These are phyloP conservation scores for Ditylenchus weischeri DNA, from an alignment of 2,888 invertebrate genomes.

Conservation along the genomic window DNA sequence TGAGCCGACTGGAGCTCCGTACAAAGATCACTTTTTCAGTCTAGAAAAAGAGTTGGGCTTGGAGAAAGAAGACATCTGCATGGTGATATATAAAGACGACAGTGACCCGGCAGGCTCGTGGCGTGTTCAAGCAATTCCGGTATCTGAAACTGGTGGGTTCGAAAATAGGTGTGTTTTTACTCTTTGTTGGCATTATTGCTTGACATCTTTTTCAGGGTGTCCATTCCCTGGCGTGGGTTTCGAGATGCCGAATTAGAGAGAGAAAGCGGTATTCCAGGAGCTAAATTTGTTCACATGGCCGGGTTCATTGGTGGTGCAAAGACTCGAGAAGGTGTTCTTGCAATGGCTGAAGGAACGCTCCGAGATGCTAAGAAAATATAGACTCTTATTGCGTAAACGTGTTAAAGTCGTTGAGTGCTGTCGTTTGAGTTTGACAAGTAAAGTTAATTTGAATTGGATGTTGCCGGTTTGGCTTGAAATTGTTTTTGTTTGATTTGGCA, in stretches of 20 bases:
- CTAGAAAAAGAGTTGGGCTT: slow-evolving; percentile 69
- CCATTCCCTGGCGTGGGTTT: slow-evolving; percentile 82
- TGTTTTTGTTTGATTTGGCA: too few species aligned
- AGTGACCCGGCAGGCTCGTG: slow-evolving; percentile 65
- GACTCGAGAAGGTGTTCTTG: slow-evolving; percentile 75
- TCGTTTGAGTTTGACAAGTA: too few species aligned
- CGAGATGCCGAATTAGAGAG: slow-evolving; percentile 72
- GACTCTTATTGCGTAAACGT: too few species aligned
- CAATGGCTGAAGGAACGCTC: slow-evolving; percentile 71
- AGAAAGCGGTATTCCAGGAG: slow-evolving; percentile 71
- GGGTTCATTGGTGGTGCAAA: slow-evolving; percentile 84
- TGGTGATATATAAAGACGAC: slow-evolving; percentile 37
- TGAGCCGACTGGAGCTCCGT: slow-evolving; percentile 71
- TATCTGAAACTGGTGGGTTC: slow-evolving; percentile 56
- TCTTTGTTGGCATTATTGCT: too few species aligned
- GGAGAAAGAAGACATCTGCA: slow-evolving; percentile 40
- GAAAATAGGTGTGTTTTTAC: slow-evolving; percentile 45
- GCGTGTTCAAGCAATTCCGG: slow-evolving; percentile 82
- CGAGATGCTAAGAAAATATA: background rate
- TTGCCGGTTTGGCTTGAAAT: too few species aligned
- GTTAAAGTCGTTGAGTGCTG: too few species aligned
- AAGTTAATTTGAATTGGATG: too few species aligned
- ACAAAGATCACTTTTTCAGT: slow-evolving; percentile 82
- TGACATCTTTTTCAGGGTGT: slow-evolving; percentile 66
- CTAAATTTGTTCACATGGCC: slow-evolving; percentile 80